These are phyloP conservation scores for Schizotus pectinicornis DNA, from an alignment of 2,888 invertebrate species.

Conservation along the genomic window DNA sequence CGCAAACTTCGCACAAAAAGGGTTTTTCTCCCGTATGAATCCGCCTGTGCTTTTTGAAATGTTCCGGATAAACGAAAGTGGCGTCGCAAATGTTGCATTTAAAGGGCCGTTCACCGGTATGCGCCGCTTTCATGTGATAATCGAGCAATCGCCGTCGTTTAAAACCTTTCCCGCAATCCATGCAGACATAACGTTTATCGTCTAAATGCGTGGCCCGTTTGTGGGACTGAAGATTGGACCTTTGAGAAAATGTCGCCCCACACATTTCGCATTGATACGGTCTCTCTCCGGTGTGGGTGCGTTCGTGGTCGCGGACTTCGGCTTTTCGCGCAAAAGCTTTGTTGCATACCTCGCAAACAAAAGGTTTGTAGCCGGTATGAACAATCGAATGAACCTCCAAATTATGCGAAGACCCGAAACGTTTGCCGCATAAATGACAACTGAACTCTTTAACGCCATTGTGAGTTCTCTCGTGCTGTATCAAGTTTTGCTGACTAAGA, in stretches of 20 bases:
- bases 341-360: conserved; percentile 71
- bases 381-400: conserved; percentile 76
- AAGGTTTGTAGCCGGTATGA: conserved; percentile 77
- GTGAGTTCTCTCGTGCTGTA: conserved; percentile 78
- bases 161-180: conserved; percentile 75
- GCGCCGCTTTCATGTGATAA: conserved; percentile 81
- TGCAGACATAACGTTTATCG: conserved; percentile 75
- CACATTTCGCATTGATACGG: conserved; percentile 82
- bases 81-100: conserved; percentile 76
- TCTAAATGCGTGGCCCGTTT: conserved; percentile 79
- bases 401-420: conserved; percentile 80
- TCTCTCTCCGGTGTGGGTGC: conserved; percentile 82
- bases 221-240: conserved; percentile 82
- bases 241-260: conserved; percentile 79
- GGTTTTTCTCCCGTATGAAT: conserved; percentile 82
- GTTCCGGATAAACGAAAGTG: conserved; percentile 83
- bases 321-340: conserved; percentile 79
- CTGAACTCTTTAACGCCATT: conserved; percentile 72
- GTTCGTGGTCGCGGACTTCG: conserved; percentile 80
- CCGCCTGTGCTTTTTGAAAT: conserved; percentile 78
- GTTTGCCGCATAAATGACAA: conserved; percentile 75
- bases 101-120: conserved; percentile 80
- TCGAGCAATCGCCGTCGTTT: conserved; percentile 75
- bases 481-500: conserved; percentile 76
- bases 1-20: conserved; percentile 74